Evolutionary conservation across 2,113 vertebrate species (phyloP), one percentile per base, ranked within the genome.

Genomic region (Ammodytes dubius): DNA sequence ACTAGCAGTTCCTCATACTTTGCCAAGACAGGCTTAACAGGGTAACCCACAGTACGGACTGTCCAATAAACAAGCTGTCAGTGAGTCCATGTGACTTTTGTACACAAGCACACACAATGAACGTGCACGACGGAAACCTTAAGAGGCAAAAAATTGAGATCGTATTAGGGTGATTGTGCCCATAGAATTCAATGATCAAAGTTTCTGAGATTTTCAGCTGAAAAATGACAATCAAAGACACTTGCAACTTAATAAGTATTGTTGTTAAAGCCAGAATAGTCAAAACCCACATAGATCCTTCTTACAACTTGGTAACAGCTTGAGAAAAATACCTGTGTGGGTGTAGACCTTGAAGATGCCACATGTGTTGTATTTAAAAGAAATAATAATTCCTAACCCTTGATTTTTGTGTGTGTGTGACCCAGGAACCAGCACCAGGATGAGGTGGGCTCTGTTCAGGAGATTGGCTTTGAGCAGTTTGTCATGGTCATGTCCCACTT

Each of bases 401-500:
- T 27, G 52, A 46, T 60, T 37, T 39, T 5, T 19, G 27, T 64
- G 4, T 70, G 0, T 39, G 17, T 70, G n/a, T 70, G 17, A 45
- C 37, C 9, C 88, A 99, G 98, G 94, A 99, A 98, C 93, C 95
- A 98, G 74, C 93, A 81, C 2, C 91, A 91, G 61, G 88, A 91
- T 4, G 80, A 96, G 17, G 88, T 75, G 0, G 97, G 97, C 65
- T 88, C 91, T 74, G 92, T 82, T 0, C 87, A 96, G 0, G 97
- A 98, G 93, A 98, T 99, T 59, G 89, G 92, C 91, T 99, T 99
- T 0, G 95, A 97, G 84, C 96, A 99, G 85, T 99, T 99, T 87
- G 90, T 99, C 86, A 97, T 95, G 75, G 96, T 99, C 92, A 97
- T 99, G 97, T 97, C 97, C 60, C 96, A 98, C 93, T 99, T 99